These are phyloP conservation scores for Pristionchus arcanus DNA, from an alignment of 2,888 invertebrate genomes.

Conservation along the genomic window DNA sequence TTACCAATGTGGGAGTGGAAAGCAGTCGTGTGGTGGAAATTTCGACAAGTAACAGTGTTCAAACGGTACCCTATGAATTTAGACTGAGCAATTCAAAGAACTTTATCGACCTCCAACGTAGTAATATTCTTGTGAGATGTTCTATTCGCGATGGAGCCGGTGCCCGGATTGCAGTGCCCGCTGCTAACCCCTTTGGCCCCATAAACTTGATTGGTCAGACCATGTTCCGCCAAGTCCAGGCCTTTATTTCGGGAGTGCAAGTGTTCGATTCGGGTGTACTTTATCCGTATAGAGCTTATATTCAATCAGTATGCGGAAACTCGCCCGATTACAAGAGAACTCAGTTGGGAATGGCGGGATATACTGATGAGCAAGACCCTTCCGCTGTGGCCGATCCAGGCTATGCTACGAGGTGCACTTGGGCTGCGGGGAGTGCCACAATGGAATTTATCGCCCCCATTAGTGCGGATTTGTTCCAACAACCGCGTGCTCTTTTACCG, in stretches of 20 bases:
- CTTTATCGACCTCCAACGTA: not conserved
- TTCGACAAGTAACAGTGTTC: not conserved
- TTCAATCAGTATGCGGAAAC: not conserved
- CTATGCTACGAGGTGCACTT: not conserved
- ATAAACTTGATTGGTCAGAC: not conserved
- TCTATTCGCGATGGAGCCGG: not conserved
- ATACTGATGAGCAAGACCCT: not conserved
- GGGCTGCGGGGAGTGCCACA: not conserved
- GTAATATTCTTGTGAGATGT: not conserved
- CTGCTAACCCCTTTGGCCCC: not conserved
- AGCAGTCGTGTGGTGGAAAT: not conserved
- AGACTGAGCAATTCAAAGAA: not conserved
- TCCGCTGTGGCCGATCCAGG: not conserved
- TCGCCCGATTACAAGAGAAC: not conserved
- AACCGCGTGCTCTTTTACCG: not conserved
- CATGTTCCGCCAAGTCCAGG: not conserved
- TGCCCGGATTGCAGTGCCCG: not conserved
- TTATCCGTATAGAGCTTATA: not conserved
- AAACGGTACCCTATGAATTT: not conserved
- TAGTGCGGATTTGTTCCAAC: not conserved
- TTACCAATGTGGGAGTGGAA: no score
- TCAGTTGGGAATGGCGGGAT: not conserved
- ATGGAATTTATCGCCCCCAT: slow-evolving; percentile 4
- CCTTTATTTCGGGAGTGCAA: not conserved
- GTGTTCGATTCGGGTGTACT: not conserved